Evolutionary conservation across 2,888 invertebrate species (phyloP), one percentile per base, ranked within the genome.

Genomic region (Digitonthophagus gazella): DNA sequence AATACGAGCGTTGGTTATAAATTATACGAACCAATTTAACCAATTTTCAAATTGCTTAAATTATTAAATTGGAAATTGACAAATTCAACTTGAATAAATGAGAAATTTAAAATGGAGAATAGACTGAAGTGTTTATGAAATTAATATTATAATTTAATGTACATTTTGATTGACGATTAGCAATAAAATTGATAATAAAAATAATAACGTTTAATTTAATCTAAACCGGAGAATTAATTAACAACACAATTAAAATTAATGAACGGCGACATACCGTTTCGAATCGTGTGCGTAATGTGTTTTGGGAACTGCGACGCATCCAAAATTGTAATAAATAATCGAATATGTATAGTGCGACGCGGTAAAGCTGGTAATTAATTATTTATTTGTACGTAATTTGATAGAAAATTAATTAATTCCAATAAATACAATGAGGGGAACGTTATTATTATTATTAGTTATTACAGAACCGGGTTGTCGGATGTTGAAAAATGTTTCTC

Each of bases 1-100:
- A 78, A 76, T 78, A 79, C 77, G 78, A 75, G 76, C 70, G 61
- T 19, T n/a, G n/a, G n/a, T 20, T 20, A 8, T 61, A 61, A 61
- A 8, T 18, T 18, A 16, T n/a, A n/a, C n/a, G n/a, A n/a, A n/a
- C n/a, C n/a, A n/a, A n/a, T n/a, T n/a, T n/a, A n/a, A n/a, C n/a
- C n/a, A n/a, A n/a, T n/a, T n/a, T n/a, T n/a, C n/a, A n/a, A n/a
- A n/a, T n/a, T n/a, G n/a, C n/a, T n/a, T n/a, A n/a, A n/a, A n/a
- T n/a, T n/a, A n/a, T n/a, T n/a, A n/a, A n/a, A n/a, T n/a, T n/a
- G n/a, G n/a, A n/a, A n/a, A n/a, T n/a, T n/a, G n/a, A n/a, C n/a
- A n/a, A n/a, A n/a, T n/a, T n/a, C n/a, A n/a, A n/a, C n/a, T n/a
- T n/a, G n/a, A n/a, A n/a, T n/a, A n/a, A n/a, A n/a, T n/a, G n/a